Evolutionary conservation across 2,113 vertebrate species (phyloP).

Genomic region (Pollachius pollachius): DNA sequence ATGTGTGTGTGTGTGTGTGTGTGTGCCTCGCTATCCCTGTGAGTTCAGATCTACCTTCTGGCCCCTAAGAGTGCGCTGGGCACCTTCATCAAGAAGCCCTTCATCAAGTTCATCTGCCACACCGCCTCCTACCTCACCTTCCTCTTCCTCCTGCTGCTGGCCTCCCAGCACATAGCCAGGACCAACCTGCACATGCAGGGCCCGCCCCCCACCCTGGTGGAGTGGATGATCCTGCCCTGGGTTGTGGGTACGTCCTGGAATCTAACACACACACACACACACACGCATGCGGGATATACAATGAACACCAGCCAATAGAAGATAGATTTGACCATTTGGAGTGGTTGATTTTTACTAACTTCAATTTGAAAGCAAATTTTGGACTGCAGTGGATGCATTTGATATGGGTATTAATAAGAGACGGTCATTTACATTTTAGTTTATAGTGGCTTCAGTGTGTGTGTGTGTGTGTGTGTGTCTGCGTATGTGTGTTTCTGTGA

Average conservation of each 20-base stretch:
- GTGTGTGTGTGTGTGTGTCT: neutral
- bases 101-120: slow-evolving; percentile 99
- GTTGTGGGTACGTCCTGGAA: slow-evolving; percentile 78
- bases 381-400: too few species aligned
- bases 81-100: slow-evolving; percentile 95
- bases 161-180: slow-evolving; percentile 93
- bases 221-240: slow-evolving; percentile 98
- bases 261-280: neutral
- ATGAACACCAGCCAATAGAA: too few species aligned
- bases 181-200: slow-evolving; percentile 96
- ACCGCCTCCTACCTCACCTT: slow-evolving; percentile 96
- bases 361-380: too few species aligned
- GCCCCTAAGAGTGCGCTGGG: slow-evolving; percentile 92
- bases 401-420: neutral
- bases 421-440: neutral
- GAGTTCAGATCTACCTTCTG: slow-evolving; percentile 80
- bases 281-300: too few species aligned
- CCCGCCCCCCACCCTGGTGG: slow-evolving; percentile 91
- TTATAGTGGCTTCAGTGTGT: neutral
- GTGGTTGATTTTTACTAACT: too few species aligned
- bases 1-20: neutral
- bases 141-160: slow-evolving; percentile 93
- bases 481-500: neutral
- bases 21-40: too few species aligned
- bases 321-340: too few species aligned